A percentile compares a stretch with the other conserved stretches of the same genome.
These are phyloP conservation scores for Drosophila punjabiensis DNA, from an alignment of 1,140 invertebrate species.

Conservation along the genomic window DNA sequence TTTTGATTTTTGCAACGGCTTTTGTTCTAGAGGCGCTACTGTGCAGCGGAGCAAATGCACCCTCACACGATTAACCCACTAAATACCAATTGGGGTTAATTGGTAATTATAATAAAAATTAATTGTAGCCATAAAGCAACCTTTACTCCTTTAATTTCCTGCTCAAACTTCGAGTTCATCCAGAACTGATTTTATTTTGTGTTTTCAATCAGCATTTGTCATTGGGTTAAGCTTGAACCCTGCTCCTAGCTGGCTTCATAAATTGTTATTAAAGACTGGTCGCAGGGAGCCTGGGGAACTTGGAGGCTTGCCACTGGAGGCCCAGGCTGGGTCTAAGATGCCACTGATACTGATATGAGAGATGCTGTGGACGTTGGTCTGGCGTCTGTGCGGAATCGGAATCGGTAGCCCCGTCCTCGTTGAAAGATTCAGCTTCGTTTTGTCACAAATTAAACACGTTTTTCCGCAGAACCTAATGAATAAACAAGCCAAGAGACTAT, in stretches of 20 bases:
- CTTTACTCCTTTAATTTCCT: neutral
- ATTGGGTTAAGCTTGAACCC: conserved; percentile 29
- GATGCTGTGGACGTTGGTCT: neutral
- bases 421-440: conserved; percentile 71
- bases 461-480: conserved; percentile 84
- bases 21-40: too few relatives aligned
- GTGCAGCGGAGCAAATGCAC: neutral
- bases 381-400: neutral
- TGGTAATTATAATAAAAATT: too few relatives aligned
- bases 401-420: conserved; percentile 14
- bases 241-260: conserved; percentile 40
- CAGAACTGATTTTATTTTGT: neutral
- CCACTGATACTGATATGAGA: conserved; percentile 46
- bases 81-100: neutral
- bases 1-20: too few relatives aligned
- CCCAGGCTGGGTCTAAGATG: conserved; percentile 19
- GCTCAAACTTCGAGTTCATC: neutral
- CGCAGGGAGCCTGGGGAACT: neutral
- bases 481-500: conserved; percentile 64
- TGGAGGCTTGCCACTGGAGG: neutral
- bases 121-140: neutral
- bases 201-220: too few relatives aligned
- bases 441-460: conserved; percentile 85
- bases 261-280: conserved; percentile 57
- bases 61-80: conserved; percentile 12